A percentile compares a stretch with the other conserved stretches of the same genome.
phyloP scores from a whole-genome alignment of 2,888 invertebrate species.

The Tachina fera region DNA sequence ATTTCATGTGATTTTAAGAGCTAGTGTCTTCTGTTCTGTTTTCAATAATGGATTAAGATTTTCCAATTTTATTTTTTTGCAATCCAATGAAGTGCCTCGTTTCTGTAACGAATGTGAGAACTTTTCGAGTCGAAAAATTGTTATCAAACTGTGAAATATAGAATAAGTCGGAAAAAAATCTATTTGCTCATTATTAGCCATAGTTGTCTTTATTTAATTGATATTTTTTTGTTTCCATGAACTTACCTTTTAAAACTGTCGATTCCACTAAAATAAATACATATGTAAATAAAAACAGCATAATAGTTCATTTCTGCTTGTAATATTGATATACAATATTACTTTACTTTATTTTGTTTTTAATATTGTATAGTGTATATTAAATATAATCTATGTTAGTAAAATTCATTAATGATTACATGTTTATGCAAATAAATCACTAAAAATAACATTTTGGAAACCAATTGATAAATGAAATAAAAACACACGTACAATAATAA shows the following conservation, averaged over 20 bases:
- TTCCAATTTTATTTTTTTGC: no score
- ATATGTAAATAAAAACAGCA: constrained; percentile 26
- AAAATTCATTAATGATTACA: constrained; percentile 28
- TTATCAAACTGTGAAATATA: no score
- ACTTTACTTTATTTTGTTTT: constrained; percentile 46
- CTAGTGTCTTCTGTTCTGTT: no score
- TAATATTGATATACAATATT: constrained; percentile 61
- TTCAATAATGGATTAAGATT: no score
- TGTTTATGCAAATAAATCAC: constrained; percentile 7
- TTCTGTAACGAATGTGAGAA: no score
- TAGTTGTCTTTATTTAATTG: no score
- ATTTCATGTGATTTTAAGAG: no score
- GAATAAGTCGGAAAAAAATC: no score
- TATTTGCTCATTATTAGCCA: no score
- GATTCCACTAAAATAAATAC: neutral
- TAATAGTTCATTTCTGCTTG: constrained; percentile 18
- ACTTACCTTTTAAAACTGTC: neutral
- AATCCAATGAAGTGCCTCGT: no score
- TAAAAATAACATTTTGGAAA: constrained; percentile 45
- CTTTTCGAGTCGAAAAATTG: no score
- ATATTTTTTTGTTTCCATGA: neutral
- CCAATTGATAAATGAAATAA: constrained; percentile 30
- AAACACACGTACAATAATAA: constrained; percentile 39
- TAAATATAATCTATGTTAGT: constrained; percentile 35
- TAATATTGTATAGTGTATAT: constrained; percentile 28